Conservation (phyloP, 2,113 vertebrate species). For the Myodes glareolus region DNA sequence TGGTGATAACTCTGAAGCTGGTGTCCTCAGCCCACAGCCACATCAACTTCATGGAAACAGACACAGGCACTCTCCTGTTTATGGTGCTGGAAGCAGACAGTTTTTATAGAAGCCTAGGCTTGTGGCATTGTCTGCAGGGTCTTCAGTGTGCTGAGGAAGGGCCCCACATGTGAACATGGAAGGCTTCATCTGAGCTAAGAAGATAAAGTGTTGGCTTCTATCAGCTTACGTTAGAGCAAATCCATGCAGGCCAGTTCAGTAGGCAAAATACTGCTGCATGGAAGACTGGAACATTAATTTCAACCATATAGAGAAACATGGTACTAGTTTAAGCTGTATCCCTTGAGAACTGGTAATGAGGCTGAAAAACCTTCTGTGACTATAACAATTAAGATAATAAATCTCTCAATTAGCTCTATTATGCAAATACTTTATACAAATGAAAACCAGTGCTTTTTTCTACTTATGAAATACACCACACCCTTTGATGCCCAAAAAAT, state of each 20-base stretch:
- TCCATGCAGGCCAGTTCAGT: no score
- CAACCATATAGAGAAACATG: not conserved
- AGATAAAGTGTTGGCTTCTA: not conserved
- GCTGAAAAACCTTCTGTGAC: not conserved
- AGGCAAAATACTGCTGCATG: not conserved
- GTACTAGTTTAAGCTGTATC: not conserved
- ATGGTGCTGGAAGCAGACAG: not conserved
- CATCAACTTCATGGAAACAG: not conserved
- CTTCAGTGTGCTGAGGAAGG: not conserved
- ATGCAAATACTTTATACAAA: not conserved
- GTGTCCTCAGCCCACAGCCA: not conserved
- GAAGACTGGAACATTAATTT: not conserved
- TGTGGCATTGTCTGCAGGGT: not conserved
- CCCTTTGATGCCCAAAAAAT: not conserved
- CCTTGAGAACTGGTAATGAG: not conserved
- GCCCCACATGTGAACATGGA: not conserved
- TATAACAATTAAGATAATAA: not conserved
- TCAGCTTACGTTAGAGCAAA: not conserved
- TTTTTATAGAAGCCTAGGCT: not conserved
- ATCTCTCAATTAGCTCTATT: not conserved
- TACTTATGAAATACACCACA: not conserved
- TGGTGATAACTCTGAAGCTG: not conserved
- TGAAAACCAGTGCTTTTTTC: not conserved
- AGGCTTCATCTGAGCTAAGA: not conserved
- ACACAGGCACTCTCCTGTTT: not conserved